Percentiles rank a stretch among this genome's conserved stretches.
phyloP scores from a whole-genome alignment of 2,888 invertebrate genomes.

The Smittia sp. region DNA sequence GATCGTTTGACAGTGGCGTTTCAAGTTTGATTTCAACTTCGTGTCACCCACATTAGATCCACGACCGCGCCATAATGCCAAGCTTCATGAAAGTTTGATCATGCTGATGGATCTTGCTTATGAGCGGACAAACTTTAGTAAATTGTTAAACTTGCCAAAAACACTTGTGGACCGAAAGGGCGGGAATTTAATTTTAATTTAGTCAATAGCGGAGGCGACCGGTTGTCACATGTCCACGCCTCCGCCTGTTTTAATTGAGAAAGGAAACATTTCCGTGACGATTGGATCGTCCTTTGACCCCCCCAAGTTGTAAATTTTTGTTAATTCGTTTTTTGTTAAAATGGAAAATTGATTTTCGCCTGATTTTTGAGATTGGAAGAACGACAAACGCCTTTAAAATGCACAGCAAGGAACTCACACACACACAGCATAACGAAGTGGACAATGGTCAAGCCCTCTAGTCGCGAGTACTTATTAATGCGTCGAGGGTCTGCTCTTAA shows the following conservation, averaged over 20 bases:
- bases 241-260: too few relatives aligned
- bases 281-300: too few relatives aligned
- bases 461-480: slow-evolving; percentile 36
- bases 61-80: too few relatives aligned
- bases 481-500: slow-evolving; percentile 23
- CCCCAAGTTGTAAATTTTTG: slow-evolving; percentile 15
- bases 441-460: slow-evolving; percentile 4
- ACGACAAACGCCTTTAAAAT: slow-evolving; percentile 2
- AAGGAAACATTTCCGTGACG: background rate
- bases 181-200: background rate
- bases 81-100: too few relatives aligned
- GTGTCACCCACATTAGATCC: too few relatives aligned
- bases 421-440: background rate
- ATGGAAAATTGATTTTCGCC: background rate
- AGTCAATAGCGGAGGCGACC: background rate
- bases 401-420: slow-evolving; percentile 4
- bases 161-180: background rate
- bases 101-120: background rate
- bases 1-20: background rate
- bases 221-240: background rate
- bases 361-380: slow-evolving; percentile 30
- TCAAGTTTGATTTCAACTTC: too few relatives aligned
- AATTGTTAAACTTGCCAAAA: slow-evolving; percentile 39
- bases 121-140: slow-evolving; percentile 34
- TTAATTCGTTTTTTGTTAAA: slow-evolving; percentile 37